Conservation (phyloP, 2,797 vertebrate genomes). For the Tauraco hartlaubi region DNA sequence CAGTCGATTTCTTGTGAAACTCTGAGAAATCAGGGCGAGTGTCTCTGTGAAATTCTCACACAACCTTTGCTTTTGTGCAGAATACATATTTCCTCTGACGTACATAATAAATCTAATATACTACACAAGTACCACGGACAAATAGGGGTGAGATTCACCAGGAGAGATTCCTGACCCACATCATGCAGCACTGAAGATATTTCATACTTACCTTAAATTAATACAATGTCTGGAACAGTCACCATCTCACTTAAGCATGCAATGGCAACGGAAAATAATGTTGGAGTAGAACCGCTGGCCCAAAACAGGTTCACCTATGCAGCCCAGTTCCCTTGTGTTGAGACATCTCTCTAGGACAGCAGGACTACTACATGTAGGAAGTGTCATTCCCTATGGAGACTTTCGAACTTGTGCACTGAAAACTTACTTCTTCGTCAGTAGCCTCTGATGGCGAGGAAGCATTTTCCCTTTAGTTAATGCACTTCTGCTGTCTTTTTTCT, state of each 20-base stretch:
- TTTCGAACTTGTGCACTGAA: not conserved
- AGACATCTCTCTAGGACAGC: not conserved
- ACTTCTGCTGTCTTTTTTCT: not conserved
- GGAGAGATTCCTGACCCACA: not conserved
- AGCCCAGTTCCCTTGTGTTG: not conserved
- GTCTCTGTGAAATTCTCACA: not conserved
- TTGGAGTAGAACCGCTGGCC: not conserved
- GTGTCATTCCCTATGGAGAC: not conserved
- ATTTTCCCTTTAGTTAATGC: not conserved
- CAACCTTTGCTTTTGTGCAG: not conserved
- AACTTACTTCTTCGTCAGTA: not conserved
- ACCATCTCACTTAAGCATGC: not conserved
- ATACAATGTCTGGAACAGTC: not conserved
- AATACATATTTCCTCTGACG: not conserved
- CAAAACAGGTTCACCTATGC: accelerated
- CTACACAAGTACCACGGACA: too few species aligned
- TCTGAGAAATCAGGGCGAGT: not conserved
- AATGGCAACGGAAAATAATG: not conserved
- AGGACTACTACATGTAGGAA: not conserved
- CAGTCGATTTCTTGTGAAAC: not conserved
- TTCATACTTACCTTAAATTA: not conserved
- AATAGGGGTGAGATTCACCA: not conserved
- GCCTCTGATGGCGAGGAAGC: not conserved
- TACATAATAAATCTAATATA: not conserved
- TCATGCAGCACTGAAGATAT: not conserved